These are phyloP conservation scores for Cirrhinus mrigala DNA, from an alignment of 2,797 vertebrate species.

Conservation along the genomic window DNA sequence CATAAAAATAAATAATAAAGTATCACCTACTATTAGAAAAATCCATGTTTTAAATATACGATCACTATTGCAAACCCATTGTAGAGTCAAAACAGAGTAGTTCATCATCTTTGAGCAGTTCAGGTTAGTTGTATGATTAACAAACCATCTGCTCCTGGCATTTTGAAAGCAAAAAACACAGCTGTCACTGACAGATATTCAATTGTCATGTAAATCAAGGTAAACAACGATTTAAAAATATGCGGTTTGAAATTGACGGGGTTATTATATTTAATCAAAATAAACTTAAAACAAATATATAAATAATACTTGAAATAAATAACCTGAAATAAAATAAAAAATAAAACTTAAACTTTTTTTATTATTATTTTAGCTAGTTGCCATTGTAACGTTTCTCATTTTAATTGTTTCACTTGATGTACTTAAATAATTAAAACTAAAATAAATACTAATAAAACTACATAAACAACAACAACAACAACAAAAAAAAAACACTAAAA, in stretches of 20 bases:
- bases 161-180: conserved; percentile 11
- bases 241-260: not conserved
- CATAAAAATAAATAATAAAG: not conserved
- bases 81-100: not conserved
- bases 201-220: conserved; percentile 6
- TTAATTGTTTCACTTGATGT: not conserved
- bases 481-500: not conserved
- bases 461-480: no score
- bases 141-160: conserved; percentile 29
- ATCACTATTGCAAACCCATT: not conserved
- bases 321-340: no score
- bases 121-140: not conserved
- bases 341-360: not conserved
- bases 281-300: not conserved
- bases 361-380: not conserved
- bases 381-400: not conserved
- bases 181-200: conserved; percentile 22
- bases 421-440: not conserved
- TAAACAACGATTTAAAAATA: not conserved
- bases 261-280: not conserved
- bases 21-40: no score
- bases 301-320: not conserved
- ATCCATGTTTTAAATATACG: no score
- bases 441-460: not conserved
- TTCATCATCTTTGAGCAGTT: not conserved